Conservation (phyloP, 64 coral and sea anemone genomes). For the Stichodactyla helianthus region DNA sequence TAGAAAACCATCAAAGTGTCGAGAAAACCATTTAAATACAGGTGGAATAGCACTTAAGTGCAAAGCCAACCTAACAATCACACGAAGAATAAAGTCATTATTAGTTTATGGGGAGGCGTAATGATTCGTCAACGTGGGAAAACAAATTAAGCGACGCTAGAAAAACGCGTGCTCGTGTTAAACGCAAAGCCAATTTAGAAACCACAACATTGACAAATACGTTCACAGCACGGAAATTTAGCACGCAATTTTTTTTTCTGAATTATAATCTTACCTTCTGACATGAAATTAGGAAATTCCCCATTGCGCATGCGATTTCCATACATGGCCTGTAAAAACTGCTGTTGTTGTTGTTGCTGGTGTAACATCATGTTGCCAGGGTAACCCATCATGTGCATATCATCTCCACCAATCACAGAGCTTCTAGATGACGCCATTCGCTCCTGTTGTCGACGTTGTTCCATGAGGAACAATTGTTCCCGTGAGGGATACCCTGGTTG, state of each 20-base stretch:
- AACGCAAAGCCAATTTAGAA: not conserved
- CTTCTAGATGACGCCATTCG: slow-evolving; percentile 28
- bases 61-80: not conserved
- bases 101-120: not conserved
- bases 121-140: not conserved
- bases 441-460: slow-evolving; percentile 52
- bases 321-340: slow-evolving; percentile 52
- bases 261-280: slow-evolving; percentile 21
- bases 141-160: not conserved
- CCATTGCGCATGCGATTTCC: slow-evolving; percentile 58
- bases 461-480: slow-evolving; percentile 48
- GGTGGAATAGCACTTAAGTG: not conserved
- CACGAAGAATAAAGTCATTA: not conserved
- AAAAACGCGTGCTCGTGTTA: not conserved
- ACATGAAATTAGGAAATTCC: slow-evolving; percentile 18
- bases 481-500: slow-evolving; percentile 28
- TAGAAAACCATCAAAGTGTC: not conserved
- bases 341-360: slow-evolving; percentile 47
- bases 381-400: slow-evolving; percentile 46
- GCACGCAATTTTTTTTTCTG: not conserved
- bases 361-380: slow-evolving; percentile 52
- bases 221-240: not conserved
- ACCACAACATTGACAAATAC: not conserved
- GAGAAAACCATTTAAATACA: not conserved
- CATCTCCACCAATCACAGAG: slow-evolving; percentile 45